Conservation (phyloP, 1,140 invertebrate genomes). For the Drosophila varians region DNA sequence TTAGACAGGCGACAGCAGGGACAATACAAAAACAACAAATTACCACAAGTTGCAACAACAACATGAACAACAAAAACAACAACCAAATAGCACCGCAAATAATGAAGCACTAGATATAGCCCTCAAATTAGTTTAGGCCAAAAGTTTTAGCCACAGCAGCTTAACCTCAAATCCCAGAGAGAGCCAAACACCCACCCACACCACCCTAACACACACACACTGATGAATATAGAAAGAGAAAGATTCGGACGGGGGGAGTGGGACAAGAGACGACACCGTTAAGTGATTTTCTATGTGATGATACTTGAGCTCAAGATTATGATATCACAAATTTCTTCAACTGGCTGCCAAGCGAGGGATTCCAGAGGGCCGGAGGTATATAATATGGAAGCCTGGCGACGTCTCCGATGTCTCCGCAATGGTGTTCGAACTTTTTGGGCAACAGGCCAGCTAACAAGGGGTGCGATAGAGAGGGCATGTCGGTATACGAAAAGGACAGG, state of each 20-base stretch:
- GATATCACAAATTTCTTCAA: constrained; percentile 73
- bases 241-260: background rate
- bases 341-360: constrained; percentile 38
- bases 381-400: background rate
- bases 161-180: constrained; percentile 73
- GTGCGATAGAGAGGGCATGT: no score
- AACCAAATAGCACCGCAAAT: constrained; percentile 56
- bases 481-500: background rate
- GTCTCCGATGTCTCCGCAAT: constrained; percentile 58
- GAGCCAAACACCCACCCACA: constrained; percentile 5
- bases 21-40: constrained; percentile 19
- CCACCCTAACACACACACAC: background rate
- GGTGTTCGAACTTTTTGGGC: constrained; percentile 60
- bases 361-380: background rate
- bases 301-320: constrained; percentile 81
- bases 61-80: constrained; percentile 12
- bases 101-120: constrained; percentile 68
- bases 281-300: constrained; percentile 82
- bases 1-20: constrained; percentile 61
- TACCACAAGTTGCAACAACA: constrained; percentile 38
- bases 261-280: constrained; percentile 59
- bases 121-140: constrained; percentile 77
- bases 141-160: constrained; percentile 79
- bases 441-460: constrained; percentile 48
- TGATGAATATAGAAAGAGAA: background rate